Evolutionary conservation across 2,113 vertebrate genomes (phyloP).

Genomic region (Alethe castanea): DNA sequence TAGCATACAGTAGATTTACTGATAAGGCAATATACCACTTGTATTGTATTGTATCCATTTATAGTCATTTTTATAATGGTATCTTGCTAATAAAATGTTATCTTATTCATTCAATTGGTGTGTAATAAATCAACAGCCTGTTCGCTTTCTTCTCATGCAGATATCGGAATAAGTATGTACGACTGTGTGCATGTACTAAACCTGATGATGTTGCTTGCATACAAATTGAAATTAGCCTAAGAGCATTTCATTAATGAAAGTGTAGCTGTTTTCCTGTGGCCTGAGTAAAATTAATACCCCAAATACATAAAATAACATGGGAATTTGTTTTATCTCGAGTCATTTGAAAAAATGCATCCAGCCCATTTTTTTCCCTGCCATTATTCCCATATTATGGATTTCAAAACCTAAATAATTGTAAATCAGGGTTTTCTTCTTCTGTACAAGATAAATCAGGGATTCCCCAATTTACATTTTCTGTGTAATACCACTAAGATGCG

Average conservation of each 20-base stretch:
- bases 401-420: conserved; percentile 13
- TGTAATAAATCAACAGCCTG: conserved; percentile 76
- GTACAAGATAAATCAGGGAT: neutral
- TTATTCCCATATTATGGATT: neutral
- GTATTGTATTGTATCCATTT: conserved; percentile 68
- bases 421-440: neutral
- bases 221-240: conserved; percentile 76
- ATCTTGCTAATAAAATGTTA: conserved; percentile 80
- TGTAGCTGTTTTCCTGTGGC: conserved; percentile 60
- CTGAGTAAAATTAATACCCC: conserved; percentile 67
- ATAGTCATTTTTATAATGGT: conserved; percentile 75
- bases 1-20: conserved; percentile 72
- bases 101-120: conserved; percentile 77
- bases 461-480: neutral
- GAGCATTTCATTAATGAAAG: conserved; percentile 74
- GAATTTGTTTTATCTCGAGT: conserved; percentile 34
- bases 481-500: neutral
- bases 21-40: conserved; percentile 70
- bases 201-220: conserved; percentile 70
- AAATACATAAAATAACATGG: conserved; percentile 47
- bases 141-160: conserved; percentile 57
- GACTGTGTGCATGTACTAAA: conserved; percentile 62
- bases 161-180: conserved; percentile 40
- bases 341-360: conserved; percentile 21
- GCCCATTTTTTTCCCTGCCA: neutral